Evolutionary conservation across 2,888 invertebrate species (phyloP).

Genomic region (Pandemis corylana): DNA sequence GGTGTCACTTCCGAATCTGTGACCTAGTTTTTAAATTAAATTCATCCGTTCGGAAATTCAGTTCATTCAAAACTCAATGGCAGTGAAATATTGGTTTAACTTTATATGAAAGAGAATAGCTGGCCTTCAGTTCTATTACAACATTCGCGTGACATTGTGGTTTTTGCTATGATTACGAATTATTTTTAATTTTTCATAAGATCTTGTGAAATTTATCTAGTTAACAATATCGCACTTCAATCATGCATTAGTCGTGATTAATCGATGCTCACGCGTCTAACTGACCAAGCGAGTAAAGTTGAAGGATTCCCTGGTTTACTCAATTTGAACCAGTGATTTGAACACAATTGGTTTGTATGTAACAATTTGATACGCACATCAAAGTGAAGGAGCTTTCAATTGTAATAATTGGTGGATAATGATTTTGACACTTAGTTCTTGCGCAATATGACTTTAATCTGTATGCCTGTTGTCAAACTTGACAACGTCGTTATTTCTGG

Average conservation of each 20-base stretch:
- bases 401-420: constrained; percentile 34
- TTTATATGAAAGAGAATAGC: not conserved
- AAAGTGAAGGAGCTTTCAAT: constrained; percentile 29
- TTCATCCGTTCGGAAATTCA: constrained; percentile 4
- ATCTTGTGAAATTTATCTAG: constrained; percentile 18
- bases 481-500: not conserved
- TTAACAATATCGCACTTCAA: constrained; percentile 18
- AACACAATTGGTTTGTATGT: constrained; percentile 32
- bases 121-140: constrained; percentile 4
- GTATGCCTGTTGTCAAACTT: not conserved
- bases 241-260: constrained; percentile 21
- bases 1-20: constrained; percentile 48
- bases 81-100: not conserved
- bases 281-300: constrained; percentile 25
- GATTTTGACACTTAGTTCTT: constrained; percentile 24
- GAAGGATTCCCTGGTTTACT: constrained; percentile 38
- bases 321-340: constrained; percentile 21
- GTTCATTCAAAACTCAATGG: not conserved
- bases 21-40: constrained; percentile 43
- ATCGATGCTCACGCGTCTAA: constrained; percentile 1
- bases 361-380: constrained; percentile 35
- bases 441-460: constrained; percentile 3
- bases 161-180: constrained; percentile 12
- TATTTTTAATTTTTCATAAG: not conserved
- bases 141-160: constrained; percentile 3